A percentile compares a stretch with the other conserved stretches of the same genome.
phyloP scores from a whole-genome alignment of 2,113 vertebrate genomes.

The Oreotrochilus melanogaster region DNA sequence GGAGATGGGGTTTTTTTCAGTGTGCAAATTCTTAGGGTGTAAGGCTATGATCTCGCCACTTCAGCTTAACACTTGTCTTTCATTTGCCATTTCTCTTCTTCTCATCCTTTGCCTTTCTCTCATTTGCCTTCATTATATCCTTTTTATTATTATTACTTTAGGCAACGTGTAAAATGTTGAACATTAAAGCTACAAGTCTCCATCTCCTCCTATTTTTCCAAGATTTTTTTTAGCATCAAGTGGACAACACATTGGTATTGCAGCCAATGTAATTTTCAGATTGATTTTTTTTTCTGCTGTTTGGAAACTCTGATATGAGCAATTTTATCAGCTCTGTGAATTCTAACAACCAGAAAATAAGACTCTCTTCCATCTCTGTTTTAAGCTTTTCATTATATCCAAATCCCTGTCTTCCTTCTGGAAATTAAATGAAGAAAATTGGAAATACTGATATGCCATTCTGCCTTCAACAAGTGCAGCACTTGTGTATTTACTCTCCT shows the following conservation, averaged over 20 bases:
- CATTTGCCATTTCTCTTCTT: not conserved
- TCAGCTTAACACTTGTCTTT: not conserved
- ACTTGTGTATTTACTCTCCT: not conserved
- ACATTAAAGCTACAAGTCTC: not conserved
- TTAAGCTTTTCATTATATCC: constrained; percentile 45
- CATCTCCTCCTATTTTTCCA: not conserved
- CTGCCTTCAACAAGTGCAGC: not conserved
- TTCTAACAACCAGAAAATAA: constrained; percentile 27
- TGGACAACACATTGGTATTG: not conserved
- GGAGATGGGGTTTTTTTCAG: accelerated
- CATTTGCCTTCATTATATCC: not conserved
- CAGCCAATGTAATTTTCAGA: not conserved
- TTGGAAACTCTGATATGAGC: not conserved
- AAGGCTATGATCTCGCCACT: not conserved
- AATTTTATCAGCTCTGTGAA: constrained; percentile 3
- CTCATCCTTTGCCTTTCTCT: not conserved
- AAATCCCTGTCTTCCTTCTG: constrained; percentile 28
- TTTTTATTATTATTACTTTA: not conserved
- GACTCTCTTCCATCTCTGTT: not conserved
- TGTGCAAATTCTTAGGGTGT: accelerated
- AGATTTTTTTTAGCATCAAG: not conserved
- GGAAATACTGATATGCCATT: not conserved
- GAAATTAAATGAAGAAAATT: constrained; percentile 48
- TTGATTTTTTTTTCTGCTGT: not conserved
- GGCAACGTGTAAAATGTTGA: not conserved